These are phyloP conservation scores for Blastobasis lacticolella DNA, from an alignment of 2,888 invertebrate genomes.

Conservation along the genomic window DNA sequence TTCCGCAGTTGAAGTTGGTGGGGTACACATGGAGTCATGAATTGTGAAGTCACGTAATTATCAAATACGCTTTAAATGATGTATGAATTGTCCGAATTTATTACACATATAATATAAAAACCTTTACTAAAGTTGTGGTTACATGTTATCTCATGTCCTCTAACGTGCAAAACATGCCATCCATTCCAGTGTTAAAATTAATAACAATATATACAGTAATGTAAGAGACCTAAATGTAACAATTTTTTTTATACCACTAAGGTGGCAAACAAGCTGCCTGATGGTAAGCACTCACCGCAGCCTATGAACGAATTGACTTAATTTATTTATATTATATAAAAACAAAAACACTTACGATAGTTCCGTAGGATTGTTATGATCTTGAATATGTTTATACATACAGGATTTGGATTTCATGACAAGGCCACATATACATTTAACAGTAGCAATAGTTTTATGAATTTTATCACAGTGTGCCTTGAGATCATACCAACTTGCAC, in stretches of 20 bases:
- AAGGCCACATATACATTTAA: conserved; percentile 63
- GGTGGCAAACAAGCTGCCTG: too few species aligned
- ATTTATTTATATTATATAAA: not conserved
- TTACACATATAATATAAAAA: too few species aligned
- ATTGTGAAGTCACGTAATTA: not conserved
- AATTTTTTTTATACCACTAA: not conserved
- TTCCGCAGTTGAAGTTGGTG: too few species aligned
- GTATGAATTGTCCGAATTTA: too few species aligned
- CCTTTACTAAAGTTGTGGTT: too few species aligned
- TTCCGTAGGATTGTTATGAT: conserved; percentile 65
- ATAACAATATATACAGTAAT: too few species aligned
- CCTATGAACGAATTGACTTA: not conserved
- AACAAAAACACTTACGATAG: conserved; percentile 47
- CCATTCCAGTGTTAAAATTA: too few species aligned
- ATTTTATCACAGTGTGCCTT: conserved; percentile 46
- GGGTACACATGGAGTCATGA: too few species aligned
- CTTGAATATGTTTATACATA: conserved; percentile 68
- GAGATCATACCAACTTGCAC: conserved; percentile 64
- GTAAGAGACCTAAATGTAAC: not conserved
- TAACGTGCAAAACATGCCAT: too few species aligned
- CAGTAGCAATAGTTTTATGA: conserved; percentile 52
- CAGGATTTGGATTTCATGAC: conserved; percentile 65
- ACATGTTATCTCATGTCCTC: too few species aligned
- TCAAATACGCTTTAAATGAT: too few species aligned
- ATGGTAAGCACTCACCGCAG: too few species aligned